Percentiles rank a stretch among this genome's conserved stretches.
These are phyloP conservation scores for Amazona guildingii DNA, from an alignment of 2,113 vertebrate genomes.

Conservation along the genomic window DNA sequence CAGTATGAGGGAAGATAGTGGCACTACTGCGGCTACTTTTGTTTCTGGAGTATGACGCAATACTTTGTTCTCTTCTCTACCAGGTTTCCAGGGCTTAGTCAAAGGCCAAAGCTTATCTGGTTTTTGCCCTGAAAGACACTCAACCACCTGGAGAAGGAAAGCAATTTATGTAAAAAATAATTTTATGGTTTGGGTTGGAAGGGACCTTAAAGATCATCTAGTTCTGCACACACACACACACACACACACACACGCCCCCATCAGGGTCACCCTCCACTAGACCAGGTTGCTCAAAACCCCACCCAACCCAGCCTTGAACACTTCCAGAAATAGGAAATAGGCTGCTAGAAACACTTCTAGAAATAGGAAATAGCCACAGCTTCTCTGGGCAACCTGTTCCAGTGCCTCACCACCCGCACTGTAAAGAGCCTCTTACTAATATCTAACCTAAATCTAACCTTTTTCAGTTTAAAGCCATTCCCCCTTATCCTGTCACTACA, in stretches of 20 bases:
- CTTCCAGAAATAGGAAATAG: not conserved
- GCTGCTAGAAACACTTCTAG: not conserved
- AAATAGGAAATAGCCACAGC: not conserved
- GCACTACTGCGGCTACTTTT: not conserved
- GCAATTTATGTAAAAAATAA: not conserved
- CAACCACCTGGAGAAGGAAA: not conserved
- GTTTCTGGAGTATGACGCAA: not conserved
- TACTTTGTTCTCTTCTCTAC: not conserved
- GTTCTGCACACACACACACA: not conserved
- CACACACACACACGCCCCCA: too few relatives aligned
- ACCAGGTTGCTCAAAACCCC: not conserved
- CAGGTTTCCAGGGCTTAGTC: not conserved
- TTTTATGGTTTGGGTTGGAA: not conserved
- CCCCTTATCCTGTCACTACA: not conserved
- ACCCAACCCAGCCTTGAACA: not conserved
- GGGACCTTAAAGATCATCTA: not conserved
- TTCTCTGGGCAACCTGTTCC: not conserved
- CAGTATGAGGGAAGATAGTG: not conserved
- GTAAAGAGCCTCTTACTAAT: not conserved
- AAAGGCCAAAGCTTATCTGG: not conserved
- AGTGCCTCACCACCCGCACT: not conserved
- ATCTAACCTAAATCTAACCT: not conserved
- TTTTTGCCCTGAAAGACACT: not conserved
- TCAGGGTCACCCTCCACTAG: not conserved
- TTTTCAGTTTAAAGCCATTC: not conserved